A percentile compares a stretch with the other conserved stretches of the same genome.
phyloP scores from a whole-genome alignment of 2,888 invertebrate genomes.

The Drosophila affinis region DNA sequence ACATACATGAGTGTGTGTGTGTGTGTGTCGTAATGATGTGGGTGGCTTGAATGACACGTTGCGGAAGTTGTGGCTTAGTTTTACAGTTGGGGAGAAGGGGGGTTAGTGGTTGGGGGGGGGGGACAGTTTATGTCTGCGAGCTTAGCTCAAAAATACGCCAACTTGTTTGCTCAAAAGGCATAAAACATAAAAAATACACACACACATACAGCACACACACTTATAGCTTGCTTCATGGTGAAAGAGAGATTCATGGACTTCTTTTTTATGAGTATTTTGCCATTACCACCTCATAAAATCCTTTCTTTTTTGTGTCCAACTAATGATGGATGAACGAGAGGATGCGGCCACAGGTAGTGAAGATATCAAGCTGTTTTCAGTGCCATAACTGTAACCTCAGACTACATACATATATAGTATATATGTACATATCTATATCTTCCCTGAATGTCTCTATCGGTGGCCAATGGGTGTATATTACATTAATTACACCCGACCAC shows the following conservation, averaged over 20 bases:
- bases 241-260: slow-evolving; percentile 10
- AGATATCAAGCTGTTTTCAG: slow-evolving; percentile 44
- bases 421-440: neutral
- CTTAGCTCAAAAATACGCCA: slow-evolving; percentile 72
- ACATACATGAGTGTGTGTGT: neutral
- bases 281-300: slow-evolving; percentile 79
- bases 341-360: slow-evolving; percentile 58
- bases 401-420: neutral
- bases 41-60: slow-evolving; percentile 65
- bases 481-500: slow-evolving; percentile 32
- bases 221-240: neutral
- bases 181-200: slow-evolving; percentile 64
- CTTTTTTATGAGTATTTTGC: slow-evolving; percentile 61
- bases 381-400: slow-evolving; percentile 12
- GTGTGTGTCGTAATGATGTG: slow-evolving; percentile 11
- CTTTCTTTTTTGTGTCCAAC: slow-evolving; percentile 76
- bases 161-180: slow-evolving; percentile 77
- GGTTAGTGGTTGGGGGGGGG: too few relatives aligned
- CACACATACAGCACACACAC: neutral
- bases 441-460: slow-evolving; percentile 31
- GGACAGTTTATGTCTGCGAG: slow-evolving; percentile 49
- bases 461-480: slow-evolving; percentile 3
- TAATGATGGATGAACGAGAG: slow-evolving; percentile 75
- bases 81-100: slow-evolving; percentile 18
- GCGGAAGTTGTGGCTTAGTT: slow-evolving; percentile 75